These are phyloP conservation scores for Amphipyra tragopoginis DNA, from an alignment of 2,888 invertebrate species.

Conservation along the genomic window DNA sequence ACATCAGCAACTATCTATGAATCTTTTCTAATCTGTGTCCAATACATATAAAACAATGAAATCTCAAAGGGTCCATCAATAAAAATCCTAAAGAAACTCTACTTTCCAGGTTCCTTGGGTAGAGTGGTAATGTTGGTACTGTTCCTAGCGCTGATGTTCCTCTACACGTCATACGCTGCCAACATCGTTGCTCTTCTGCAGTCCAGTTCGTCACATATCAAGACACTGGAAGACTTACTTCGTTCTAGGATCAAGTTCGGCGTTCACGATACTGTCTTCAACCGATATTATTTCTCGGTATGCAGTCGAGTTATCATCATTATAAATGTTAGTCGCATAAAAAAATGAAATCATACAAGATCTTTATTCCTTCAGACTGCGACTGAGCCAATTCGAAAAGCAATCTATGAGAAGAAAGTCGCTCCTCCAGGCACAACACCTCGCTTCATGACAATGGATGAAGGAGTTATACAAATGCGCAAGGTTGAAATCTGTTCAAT, in stretches of 20 bases:
- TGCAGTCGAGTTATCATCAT: slow-evolving; percentile 27
- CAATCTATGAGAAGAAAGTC: slow-evolving; percentile 91
- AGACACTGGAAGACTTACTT: slow-evolving; percentile 91
- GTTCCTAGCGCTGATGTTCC: slow-evolving; percentile 91
- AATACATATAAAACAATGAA: too few relatives aligned
- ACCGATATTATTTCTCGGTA: slow-evolving; percentile 92
- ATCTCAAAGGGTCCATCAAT: too few relatives aligned
- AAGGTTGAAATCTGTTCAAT: slow-evolving; percentile 69
- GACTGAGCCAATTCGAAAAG: slow-evolving; percentile 90
- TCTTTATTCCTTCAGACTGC: slow-evolving; percentile 86
- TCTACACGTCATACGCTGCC: slow-evolving; percentile 94
- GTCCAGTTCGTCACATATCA: slow-evolving; percentile 92
- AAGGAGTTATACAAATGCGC: slow-evolving; percentile 90
- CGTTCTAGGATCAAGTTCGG: slow-evolving; percentile 92
- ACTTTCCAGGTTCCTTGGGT: slow-evolving; percentile 80
- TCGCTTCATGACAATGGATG: slow-evolving; percentile 90
- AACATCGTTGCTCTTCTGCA: slow-evolving; percentile 94
- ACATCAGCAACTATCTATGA: too few relatives aligned
- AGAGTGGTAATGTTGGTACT: slow-evolving; percentile 91
- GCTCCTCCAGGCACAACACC: slow-evolving; percentile 90
- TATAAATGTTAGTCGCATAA: too few relatives aligned
- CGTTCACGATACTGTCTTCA: slow-evolving; percentile 92
- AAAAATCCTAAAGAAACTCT: too few relatives aligned
- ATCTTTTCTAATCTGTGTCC: too few relatives aligned
- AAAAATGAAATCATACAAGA: too few relatives aligned